phyloP scores from a whole-genome alignment of 2,113 vertebrate species.

The Pygoscelis antarcticus region DNA sequence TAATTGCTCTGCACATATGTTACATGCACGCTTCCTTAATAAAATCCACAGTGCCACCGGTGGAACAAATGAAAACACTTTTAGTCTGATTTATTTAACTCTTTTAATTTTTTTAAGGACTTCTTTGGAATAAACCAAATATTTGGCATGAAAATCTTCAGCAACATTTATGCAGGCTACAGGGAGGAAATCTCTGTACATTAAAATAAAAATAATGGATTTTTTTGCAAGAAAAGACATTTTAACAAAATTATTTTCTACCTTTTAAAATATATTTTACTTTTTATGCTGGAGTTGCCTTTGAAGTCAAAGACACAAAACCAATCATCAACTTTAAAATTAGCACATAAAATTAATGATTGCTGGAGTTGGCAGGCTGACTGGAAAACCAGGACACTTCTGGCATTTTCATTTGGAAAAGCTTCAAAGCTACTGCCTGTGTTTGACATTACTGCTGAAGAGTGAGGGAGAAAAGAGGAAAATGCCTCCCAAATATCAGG shows the following conservation, averaged over 20 bases:
- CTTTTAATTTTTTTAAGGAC: not conserved
- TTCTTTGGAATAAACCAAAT: not conserved
- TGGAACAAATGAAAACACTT: conserved; percentile 42
- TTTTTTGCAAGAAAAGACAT: not conserved
- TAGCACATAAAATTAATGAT: conserved; percentile 74
- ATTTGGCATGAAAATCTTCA: not conserved
- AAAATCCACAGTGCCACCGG: conserved; percentile 36
- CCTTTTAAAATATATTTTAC: not conserved
- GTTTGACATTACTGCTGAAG: conserved; percentile 52
- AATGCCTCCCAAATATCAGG: conserved; percentile 62
- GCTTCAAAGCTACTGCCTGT: conserved; percentile 69
- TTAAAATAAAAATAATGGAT: not conserved
- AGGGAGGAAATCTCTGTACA: not conserved
- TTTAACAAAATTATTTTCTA: conserved; percentile 6
- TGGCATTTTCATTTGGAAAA: conserved; percentile 68
- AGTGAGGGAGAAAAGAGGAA: conserved; percentile 28
- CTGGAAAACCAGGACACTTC: conserved; percentile 67
- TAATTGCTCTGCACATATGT: conserved; percentile 19
- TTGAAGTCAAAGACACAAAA: conserved; percentile 56
- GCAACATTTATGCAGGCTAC: not conserved
- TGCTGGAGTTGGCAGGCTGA: conserved; percentile 66
- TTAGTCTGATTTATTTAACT: not conserved
- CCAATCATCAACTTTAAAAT: conserved; percentile 70
- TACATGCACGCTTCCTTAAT: conserved; percentile 39
- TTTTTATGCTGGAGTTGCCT: conserved; percentile 13